Evolutionary conservation across 2,888 invertebrate species (phyloP).

Genomic region (Drosophila picticornis): DNA sequence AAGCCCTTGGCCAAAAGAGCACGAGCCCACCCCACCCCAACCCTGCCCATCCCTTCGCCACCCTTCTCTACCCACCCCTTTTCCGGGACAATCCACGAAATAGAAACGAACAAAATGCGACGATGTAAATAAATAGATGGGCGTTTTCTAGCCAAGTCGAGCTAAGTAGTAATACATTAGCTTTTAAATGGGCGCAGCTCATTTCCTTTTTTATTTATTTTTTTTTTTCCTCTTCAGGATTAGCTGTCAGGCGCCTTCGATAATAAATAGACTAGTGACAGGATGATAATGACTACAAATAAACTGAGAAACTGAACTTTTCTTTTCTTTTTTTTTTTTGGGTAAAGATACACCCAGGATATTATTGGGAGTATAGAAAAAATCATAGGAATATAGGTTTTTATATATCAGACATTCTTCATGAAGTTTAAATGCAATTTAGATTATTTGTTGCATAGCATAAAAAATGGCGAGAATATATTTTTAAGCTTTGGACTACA

Average conservation of each 20-base stretch:
- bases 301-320: not conserved
- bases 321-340: not conserved
- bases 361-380: not conserved
- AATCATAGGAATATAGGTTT: not conserved
- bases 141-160: conserved; percentile 58
- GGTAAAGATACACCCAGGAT: too few species aligned
- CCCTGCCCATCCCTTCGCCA: not conserved
- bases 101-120: conserved; percentile 35
- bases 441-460: not conserved
- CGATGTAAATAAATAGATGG: conserved; percentile 68
- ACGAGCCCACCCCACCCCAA: conserved; percentile 10
- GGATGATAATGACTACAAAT: not conserved
- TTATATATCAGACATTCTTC: not conserved
- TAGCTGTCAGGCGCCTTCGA: conserved; percentile 27
- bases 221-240: conserved; percentile 7
- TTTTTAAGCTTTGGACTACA: not conserved
- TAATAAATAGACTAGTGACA: conserved; percentile 22
- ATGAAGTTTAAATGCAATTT: not conserved
- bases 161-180: conserved; percentile 31
- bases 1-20: conserved; percentile 57
- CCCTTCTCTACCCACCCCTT: not conserved
- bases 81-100: not conserved
- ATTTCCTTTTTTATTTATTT: not conserved
- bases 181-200: conserved; percentile 51
- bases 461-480: not conserved